A percentile compares a stretch with the other conserved stretches of the same genome.
These are phyloP conservation scores for Acrocyrtus sp. DNA, from an alignment of 2,888 invertebrate species.

Conservation along the genomic window DNA sequence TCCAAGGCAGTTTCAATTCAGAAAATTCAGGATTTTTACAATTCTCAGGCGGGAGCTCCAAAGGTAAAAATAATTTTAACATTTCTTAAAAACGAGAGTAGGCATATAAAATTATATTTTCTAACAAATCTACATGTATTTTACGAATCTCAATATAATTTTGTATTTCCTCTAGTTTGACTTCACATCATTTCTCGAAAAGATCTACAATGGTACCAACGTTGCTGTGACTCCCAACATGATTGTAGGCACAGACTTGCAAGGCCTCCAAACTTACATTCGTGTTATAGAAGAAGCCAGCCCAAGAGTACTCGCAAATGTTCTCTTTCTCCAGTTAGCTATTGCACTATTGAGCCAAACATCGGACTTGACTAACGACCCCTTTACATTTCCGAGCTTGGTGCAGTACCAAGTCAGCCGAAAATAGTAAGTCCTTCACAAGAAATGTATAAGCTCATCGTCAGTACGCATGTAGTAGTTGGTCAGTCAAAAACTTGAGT, in stretches of 20 bases:
- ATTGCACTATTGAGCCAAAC: constrained; percentile 37
- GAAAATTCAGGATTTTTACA: constrained; percentile 37
- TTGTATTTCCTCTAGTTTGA: constrained; percentile 23
- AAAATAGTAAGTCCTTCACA: constrained; percentile 31
- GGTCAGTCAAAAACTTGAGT: too few relatives aligned
- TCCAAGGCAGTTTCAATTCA: constrained; percentile 32
- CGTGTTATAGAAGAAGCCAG: constrained; percentile 38
- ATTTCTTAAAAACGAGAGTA: too few relatives aligned
- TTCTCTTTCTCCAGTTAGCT: constrained; percentile 39
- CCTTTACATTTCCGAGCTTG: constrained; percentile 34
- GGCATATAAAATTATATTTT: too few relatives aligned
- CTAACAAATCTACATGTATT: too few relatives aligned
- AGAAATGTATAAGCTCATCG: neutral
- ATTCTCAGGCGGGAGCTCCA: constrained; percentile 35
- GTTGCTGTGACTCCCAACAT: constrained; percentile 32
- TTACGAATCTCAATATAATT: too few relatives aligned
- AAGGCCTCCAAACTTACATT: constrained; percentile 30
- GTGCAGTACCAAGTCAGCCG: constrained; percentile 28
- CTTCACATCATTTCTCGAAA: constrained; percentile 33
- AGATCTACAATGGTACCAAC: constrained; percentile 32
- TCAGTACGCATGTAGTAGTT: too few relatives aligned
- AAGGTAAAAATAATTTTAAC: constrained; percentile 24
- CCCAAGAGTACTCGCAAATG: constrained; percentile 36
- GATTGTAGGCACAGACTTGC: constrained; percentile 32
- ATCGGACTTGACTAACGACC: constrained; percentile 36